A percentile compares a stretch with the other conserved stretches of the same genome.
phyloP scores from a whole-genome alignment of 2,113 vertebrate genomes.

The Amazona vittata region DNA sequence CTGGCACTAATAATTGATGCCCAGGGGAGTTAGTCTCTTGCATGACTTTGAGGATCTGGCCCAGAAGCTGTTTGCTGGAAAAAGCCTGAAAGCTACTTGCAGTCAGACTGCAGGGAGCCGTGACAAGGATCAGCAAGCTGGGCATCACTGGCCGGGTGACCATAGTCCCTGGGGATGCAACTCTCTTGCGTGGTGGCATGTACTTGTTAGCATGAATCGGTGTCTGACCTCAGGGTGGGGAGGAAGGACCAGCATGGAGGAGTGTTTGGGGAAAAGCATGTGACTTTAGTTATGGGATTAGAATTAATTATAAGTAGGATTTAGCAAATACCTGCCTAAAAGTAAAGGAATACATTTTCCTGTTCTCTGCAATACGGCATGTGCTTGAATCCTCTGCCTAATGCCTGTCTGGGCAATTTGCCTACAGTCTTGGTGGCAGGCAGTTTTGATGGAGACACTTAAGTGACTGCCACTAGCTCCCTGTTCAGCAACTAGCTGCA shows the following conservation, averaged over 20 bases:
- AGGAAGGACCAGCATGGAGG: background rate
- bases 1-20: background rate
- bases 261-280: conserved; percentile 33
- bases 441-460: background rate
- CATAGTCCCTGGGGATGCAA: background rate
- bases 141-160: background rate
- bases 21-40: background rate
- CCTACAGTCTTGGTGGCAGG: conserved; percentile 22
- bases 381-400: background rate
- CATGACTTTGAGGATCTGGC: background rate
- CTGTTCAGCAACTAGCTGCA: accelerated
- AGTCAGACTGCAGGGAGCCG: background rate
- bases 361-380: background rate
- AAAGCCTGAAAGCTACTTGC: conserved; percentile 39
- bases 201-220: accelerated
- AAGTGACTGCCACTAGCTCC: background rate
- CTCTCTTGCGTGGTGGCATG: background rate
- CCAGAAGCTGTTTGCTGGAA: conserved; percentile 30
- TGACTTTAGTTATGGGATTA: conserved; percentile 50
- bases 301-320: conserved; percentile 46
- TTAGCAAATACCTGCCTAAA: conserved; percentile 45
- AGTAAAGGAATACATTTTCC: background rate
- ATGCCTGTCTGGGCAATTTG: conserved; percentile 14
- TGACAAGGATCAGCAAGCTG: background rate
- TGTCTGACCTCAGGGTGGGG: background rate